Evolutionary conservation across 2,797 vertebrate species (phyloP), one percentile per base, ranked within the genome.

Genomic region (Microctenopoma stevenorrisi): DNA sequence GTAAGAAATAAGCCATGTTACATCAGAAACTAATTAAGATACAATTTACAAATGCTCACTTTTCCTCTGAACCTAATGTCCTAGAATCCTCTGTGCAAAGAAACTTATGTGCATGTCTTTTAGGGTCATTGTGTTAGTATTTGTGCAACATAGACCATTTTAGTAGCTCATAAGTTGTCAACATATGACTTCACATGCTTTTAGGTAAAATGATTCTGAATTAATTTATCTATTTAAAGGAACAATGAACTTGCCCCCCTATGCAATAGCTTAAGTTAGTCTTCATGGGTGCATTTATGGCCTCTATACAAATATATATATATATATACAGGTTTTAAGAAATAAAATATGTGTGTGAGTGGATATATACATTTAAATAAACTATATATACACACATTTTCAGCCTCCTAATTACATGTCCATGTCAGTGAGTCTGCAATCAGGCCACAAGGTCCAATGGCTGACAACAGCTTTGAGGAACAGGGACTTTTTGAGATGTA

Each of bases 341-440:
- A 22, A 22, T 22, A 22, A 22, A 22, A 22, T 22, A 22, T 22
- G 22, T 22, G 22, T 22, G 22, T 30, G 28, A 30, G 28, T 30
- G 28, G 3, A 30, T 30, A 30, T 30, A 30, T 30, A 30, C 3
- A 3, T 30, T 4, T 30, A 30, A 30, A 30, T 30, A 30, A 4
- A 35, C 33, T 35, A 35, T 33, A 33, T 33, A 7, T 33, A 35
- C 33, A 35, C 33, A 35, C 7, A 84, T 72, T 88, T 81, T 90
- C 89, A 89, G 89, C 89, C 84, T 85, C 68, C 57, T 82, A 85
- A 88, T 78, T 79, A 86, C 70, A 78, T 83, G 75, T 83, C 85
- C 80, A 22, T 22, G 22, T 22, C 83, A 74, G 73, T 71, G 61
- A 76, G 86, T 89, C 90, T 88, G 83, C 75, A 76, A 86, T 74